Conservation (phyloP, 2,888 invertebrate genomes). For the Drosophila subsilvestris region DNA sequence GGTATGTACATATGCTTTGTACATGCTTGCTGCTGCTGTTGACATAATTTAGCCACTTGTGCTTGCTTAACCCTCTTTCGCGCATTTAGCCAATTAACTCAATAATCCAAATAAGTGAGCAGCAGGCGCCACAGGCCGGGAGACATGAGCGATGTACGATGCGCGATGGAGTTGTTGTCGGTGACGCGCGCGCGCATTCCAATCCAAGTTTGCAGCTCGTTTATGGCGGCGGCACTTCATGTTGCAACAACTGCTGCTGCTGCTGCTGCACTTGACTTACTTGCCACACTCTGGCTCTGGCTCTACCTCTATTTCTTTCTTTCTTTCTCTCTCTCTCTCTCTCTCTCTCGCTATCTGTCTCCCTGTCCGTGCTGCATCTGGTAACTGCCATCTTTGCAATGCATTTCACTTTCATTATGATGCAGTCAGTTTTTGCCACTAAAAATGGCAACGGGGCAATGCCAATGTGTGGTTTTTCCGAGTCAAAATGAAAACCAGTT, state of each 20-base stretch:
- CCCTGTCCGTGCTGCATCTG: conserved; percentile 54
- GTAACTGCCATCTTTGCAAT: conserved; percentile 78
- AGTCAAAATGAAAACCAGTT: conserved; percentile 79
- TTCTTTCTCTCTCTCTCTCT: conserved; percentile 53
- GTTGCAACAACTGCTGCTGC: conserved; percentile 67
- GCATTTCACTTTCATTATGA: conserved; percentile 82
- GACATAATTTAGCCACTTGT: conserved; percentile 68
- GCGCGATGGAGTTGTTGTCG: conserved; percentile 47
- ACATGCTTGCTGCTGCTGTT: conserved; percentile 44
- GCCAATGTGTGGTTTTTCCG: conserved; percentile 75
- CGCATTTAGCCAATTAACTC: conserved; percentile 65
- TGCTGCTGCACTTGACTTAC: conserved; percentile 70
- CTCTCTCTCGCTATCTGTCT: conserved; percentile 9
- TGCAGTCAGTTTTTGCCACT: conserved; percentile 80
- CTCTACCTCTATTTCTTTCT: conserved; percentile 74
- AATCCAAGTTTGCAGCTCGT: conserved; percentile 35
- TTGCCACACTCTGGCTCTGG: conserved; percentile 27
- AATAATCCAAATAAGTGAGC: conserved; percentile 57
- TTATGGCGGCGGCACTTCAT: conserved; percentile 64
- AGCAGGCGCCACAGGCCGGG: conserved; percentile 6
- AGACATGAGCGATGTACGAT: conserved; percentile 15
- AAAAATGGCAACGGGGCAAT: conserved; percentile 77
- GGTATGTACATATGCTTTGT: conserved; percentile 8
- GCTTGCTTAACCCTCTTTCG: conserved; percentile 49
- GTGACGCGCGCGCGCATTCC: conserved; percentile 72